Base-by-base conservation (phyloP, 2,797 vertebrate species). In the Sphenopsis melanotis region DNA sequence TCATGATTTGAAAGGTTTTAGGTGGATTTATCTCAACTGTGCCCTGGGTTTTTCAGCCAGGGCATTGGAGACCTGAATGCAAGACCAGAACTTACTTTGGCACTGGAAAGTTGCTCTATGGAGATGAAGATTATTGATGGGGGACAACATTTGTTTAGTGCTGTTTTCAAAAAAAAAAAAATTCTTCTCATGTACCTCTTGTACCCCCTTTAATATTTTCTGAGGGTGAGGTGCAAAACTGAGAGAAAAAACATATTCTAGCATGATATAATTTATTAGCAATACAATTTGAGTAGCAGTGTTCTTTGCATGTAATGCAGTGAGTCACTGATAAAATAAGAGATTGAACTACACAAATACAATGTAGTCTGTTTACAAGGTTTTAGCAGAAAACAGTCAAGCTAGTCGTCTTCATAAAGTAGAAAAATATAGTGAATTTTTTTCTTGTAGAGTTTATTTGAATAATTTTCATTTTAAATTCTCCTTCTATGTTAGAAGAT, bases 271-370 rank as follows among this genome's bases (percentile, higher is more conserved):
- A 87, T 95, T 96, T 95, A 91, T 93, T 88, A 91, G 85, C 78
- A 91, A 83, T 78, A 68, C 75, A 70, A 83, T 92, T 87, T 94
- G 83, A 91, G 61, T 69, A 79, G 68, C 88, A 87, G 34, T 86
- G 79, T 92, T 97, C 83, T 93, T 95, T 96, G 93, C 90, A 75
- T 64, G 78, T 81, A 85, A 83, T 91, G 71, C 81, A 93, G 86
- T 89, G 96, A 96, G 74, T 96, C 90, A 81, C 83, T 89, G 94
- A 92, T 93, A 96, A 97, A 97, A 87, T 71, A 90, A 76, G 93
- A 87, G 92, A 53, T 60, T 19, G 30, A 89, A 96, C 95, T 90
- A 55, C 85, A 93, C 70, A 96, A 96, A 72, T 88, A 71, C 70
- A 91, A 29, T 66, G 77, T 88, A 24, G 3, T 78, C 42, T 95